Conservation (phyloP, 2,888 invertebrate species). For the Raillietiella orientalis region DNA sequence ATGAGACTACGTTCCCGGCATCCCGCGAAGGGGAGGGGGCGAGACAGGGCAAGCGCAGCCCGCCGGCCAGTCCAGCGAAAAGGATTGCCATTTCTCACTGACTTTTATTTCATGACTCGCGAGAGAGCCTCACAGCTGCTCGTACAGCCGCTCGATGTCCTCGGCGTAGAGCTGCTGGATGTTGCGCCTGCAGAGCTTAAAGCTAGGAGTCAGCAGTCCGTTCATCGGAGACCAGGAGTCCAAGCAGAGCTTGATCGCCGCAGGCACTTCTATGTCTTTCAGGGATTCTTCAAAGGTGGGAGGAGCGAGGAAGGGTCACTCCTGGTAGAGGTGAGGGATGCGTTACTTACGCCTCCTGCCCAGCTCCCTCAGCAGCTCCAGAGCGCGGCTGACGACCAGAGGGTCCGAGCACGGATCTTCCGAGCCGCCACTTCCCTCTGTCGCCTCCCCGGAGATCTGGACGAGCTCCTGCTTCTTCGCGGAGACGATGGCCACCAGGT, state of each 20-base stretch:
- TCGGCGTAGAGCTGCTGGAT: constrained; percentile 74
- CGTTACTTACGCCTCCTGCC: constrained; percentile 54
- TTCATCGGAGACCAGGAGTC: constrained; percentile 94
- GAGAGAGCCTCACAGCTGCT: too few species aligned
- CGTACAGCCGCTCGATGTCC: constrained; percentile 77
- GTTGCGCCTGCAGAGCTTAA: constrained; percentile 85
- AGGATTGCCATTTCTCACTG: too few species aligned
- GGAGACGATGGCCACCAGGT: constrained; percentile 64
- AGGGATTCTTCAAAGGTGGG: constrained; percentile 51
- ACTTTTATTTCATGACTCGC: too few species aligned
- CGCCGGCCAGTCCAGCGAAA: too few species aligned
- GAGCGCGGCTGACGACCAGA: constrained; percentile 39
- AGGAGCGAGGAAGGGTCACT: too few species aligned
- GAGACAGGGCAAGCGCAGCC: too few species aligned
- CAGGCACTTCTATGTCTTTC: constrained; percentile 70
- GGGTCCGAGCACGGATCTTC: constrained; percentile 40
- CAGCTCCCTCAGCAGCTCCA: constrained; percentile 46
- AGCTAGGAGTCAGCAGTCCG: constrained; percentile 87
- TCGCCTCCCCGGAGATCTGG: constrained; percentile 6
- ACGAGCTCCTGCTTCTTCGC: constrained; percentile 21
- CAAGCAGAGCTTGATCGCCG: constrained; percentile 49
- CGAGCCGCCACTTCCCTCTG: too few species aligned
- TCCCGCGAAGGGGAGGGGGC: too few species aligned
- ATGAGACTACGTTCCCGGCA: too few species aligned
- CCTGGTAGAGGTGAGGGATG: too few species aligned